Percentiles rank a stretch among this genome's conserved stretches.
phyloP scores from a whole-genome alignment of 2,888 invertebrate species.

The Eupsilia transversa region DNA sequence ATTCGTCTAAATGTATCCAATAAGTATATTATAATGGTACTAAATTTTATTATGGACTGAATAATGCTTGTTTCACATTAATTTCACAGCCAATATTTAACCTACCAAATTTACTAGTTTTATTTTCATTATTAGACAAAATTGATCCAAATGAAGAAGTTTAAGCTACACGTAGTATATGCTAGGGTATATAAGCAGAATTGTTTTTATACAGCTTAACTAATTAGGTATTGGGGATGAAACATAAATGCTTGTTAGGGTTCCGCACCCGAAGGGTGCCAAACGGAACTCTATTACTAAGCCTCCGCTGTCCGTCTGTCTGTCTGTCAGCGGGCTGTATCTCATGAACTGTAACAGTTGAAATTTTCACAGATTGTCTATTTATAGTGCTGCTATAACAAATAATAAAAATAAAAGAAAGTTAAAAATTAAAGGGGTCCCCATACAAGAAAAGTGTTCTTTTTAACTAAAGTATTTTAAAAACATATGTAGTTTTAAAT shows the following conservation, averaged over 20 bases:
- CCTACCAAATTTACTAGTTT: conserved; percentile 74
- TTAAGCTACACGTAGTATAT: conserved; percentile 13
- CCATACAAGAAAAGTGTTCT: too few relatives aligned
- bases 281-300: too few relatives aligned
- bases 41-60: conserved; percentile 79
- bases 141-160: conserved; percentile 41
- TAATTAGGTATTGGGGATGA: conserved; percentile 5
- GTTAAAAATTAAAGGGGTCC: too few relatives aligned
- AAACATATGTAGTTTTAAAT: too few relatives aligned
- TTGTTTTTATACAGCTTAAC: conserved; percentile 19
- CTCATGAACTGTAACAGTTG: too few relatives aligned
- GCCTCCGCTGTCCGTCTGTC: too few relatives aligned
- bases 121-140: conserved; percentile 26
- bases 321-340: too few relatives aligned
- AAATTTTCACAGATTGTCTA: too few relatives aligned
- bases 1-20: conserved; percentile 50
- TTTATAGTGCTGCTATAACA: too few relatives aligned
- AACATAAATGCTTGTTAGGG: conserved; percentile 7
- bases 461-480: too few relatives aligned
- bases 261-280: too few relatives aligned
- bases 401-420: too few relatives aligned
- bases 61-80: conserved; percentile 79
- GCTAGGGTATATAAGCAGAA: conserved; percentile 13
- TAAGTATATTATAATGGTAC: conserved; percentile 47
- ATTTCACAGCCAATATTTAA: conserved; percentile 88